Evolutionary conservation across 2,113 vertebrate genomes (phyloP).

Genomic region (Pongo abelii): DNA sequence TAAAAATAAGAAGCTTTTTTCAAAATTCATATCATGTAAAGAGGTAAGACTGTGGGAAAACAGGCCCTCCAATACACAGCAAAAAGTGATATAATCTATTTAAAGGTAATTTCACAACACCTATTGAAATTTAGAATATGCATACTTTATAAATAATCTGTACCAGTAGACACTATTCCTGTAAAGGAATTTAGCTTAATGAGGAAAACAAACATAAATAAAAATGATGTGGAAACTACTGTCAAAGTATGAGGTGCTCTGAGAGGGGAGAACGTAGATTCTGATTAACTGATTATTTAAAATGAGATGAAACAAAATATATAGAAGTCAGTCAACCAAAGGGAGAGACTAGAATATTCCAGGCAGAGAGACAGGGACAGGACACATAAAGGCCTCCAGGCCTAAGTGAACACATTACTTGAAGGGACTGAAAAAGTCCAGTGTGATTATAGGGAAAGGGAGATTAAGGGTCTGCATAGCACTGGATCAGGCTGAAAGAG

Average conservation of each 20-base stretch:
- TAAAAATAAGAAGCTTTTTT: not conserved
- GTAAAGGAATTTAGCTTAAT: not conserved
- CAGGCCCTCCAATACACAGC: not conserved
- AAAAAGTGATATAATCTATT: not conserved
- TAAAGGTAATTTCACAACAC: not conserved
- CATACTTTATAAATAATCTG: not conserved
- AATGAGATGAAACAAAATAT: conserved; percentile 19
- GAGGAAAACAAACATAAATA: not conserved
- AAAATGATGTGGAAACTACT: not conserved
- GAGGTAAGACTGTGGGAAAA: not conserved
- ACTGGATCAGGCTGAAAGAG: not conserved
- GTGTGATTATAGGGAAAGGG: not conserved
- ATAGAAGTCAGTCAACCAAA: not conserved
- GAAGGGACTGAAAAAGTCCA: not conserved
- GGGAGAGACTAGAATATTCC: not conserved
- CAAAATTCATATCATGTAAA: not conserved
- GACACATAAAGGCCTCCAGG: not conserved
- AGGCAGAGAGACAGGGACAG: not conserved
- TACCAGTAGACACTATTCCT: not conserved
- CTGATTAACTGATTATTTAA: conserved; percentile 16
- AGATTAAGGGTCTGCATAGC: not conserved
- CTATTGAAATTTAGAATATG: not conserved
- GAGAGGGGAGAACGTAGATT: not conserved
- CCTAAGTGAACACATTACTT: not conserved
- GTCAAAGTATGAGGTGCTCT: not conserved